Percentiles rank a stretch among this genome's conserved stretches.
Evolutionary conservation across 64 coral and sea anemone species (phyloP).

Genomic region (Dendrophyllia cribrosa): DNA sequence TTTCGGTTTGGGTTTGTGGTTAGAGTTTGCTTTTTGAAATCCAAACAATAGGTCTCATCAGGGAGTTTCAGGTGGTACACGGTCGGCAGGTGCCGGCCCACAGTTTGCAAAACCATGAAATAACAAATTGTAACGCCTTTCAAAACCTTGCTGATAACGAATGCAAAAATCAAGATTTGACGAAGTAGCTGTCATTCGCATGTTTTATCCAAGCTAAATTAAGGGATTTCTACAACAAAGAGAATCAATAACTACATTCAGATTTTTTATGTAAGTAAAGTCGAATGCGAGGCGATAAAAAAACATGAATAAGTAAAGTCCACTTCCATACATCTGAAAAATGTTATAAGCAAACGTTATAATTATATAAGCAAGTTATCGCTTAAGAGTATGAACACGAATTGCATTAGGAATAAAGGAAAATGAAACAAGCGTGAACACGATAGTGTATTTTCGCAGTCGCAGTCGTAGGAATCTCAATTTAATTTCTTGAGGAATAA

Average conservation of each 20-base stretch:
- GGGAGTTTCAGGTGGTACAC: not conserved
- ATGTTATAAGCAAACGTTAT: too few species aligned
- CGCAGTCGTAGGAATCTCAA: too few species aligned
- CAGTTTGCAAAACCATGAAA: not conserved
- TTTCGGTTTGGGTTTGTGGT: slow-evolving; percentile 3
- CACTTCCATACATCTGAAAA: too few species aligned
- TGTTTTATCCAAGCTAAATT: not conserved
- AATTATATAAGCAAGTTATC: too few species aligned
- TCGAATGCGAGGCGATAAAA: too few species aligned
- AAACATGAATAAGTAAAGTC: not conserved
- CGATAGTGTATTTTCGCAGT: too few species aligned
- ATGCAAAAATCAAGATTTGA: not conserved
- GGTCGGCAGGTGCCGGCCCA: not conserved
- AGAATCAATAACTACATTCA: not conserved
- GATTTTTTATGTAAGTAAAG: not conserved
- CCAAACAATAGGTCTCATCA: slow-evolving; percentile 4
- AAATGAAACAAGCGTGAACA: too few species aligned
- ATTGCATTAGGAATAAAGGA: too few species aligned
- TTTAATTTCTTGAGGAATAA: too few species aligned
- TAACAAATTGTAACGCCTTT: slow-evolving; percentile 17
- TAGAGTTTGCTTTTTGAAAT: slow-evolving; percentile 49
- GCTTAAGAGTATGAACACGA: too few species aligned
- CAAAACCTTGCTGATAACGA: not conserved
- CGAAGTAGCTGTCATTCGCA: not conserved
- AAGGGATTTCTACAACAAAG: not conserved